Conservation (phyloP, 2,888 invertebrate species). For the Leptopilina syphax region DNA sequence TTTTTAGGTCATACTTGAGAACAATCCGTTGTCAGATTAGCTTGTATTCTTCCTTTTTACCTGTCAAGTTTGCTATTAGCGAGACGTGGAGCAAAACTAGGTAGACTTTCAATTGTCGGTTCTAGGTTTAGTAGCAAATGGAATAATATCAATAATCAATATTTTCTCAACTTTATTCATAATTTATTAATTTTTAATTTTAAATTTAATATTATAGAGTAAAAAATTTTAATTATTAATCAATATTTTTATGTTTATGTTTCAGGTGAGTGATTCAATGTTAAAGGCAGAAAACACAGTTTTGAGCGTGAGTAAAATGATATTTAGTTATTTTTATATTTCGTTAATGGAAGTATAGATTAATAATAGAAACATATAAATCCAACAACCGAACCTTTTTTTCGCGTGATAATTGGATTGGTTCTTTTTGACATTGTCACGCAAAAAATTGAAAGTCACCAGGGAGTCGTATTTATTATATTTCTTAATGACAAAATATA, state of each 20-base stretch:
- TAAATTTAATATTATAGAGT: neutral
- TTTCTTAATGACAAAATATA: slow-evolving; percentile 7
- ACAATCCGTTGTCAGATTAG: slow-evolving; percentile 23
- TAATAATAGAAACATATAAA: neutral
- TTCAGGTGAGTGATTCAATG: neutral
- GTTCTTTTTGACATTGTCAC: neutral
- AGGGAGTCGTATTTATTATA: neutral
- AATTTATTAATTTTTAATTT: too few species aligned
- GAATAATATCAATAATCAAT: neutral
- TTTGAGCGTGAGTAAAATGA: too few species aligned
- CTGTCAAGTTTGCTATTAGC: slow-evolving; percentile 17
- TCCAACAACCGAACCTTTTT: slow-evolving; percentile 21
- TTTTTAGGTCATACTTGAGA: slow-evolving; percentile 26
- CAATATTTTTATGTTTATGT: neutral
- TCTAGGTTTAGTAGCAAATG: neutral
- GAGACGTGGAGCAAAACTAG: slow-evolving; percentile 4
- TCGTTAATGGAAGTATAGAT: neutral
- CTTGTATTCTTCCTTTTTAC: neutral
- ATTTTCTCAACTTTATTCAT: neutral
- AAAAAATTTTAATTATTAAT: neutral
- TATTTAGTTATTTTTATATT: neutral
- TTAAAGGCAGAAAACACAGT: too few species aligned
- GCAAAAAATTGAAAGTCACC: slow-evolving; percentile 1
- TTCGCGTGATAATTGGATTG: slow-evolving; percentile 27
- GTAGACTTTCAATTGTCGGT: neutral